Evolutionary conservation across 2,888 invertebrate genomes (phyloP).

Genomic region (Cetonia aurata): DNA sequence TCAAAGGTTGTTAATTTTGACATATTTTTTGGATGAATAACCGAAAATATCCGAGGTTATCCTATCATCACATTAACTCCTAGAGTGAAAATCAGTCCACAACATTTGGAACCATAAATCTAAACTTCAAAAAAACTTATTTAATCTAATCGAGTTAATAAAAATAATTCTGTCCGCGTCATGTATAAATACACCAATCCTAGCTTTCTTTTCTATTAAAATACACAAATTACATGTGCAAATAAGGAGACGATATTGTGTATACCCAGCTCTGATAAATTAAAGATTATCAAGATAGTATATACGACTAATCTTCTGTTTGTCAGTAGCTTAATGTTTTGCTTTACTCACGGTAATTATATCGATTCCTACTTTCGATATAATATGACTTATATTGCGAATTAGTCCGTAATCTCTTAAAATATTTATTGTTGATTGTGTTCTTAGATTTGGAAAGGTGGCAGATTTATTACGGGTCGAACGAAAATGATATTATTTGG

Average conservation of each 20-base stretch:
- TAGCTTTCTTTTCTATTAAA: not conserved
- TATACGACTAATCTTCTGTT: slow-evolving; percentile 18
- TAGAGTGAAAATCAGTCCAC: not conserved
- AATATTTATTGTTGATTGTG: slow-evolving; percentile 41
- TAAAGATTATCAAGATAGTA: slow-evolving; percentile 26
- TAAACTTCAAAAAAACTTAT: slow-evolving; percentile 4
- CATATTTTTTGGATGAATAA: no score
- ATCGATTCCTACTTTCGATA: slow-evolving; percentile 25
- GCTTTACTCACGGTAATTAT: slow-evolving; percentile 16
- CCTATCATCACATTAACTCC: not conserved
- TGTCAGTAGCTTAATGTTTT: slow-evolving; percentile 26
- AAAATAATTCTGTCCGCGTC: not conserved
- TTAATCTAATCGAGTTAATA: slow-evolving; percentile 10
- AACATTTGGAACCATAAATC: no score
- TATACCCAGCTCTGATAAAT: slow-evolving; percentile 11
- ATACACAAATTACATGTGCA: not conserved
- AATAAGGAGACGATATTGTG: not conserved
- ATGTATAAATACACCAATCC: not conserved
- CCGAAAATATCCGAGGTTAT: no score
- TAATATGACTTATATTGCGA: slow-evolving; percentile 31
- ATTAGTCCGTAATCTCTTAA: slow-evolving; percentile 30
- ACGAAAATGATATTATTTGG: slow-evolving; percentile 27
- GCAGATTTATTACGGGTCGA: slow-evolving; percentile 25
- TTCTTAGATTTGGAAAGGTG: slow-evolving; percentile 36
- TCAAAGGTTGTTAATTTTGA: no score